These are phyloP conservation scores for Saturnia pavonia DNA, from an alignment of 2,888 invertebrate genomes.

Conservation along the genomic window DNA sequence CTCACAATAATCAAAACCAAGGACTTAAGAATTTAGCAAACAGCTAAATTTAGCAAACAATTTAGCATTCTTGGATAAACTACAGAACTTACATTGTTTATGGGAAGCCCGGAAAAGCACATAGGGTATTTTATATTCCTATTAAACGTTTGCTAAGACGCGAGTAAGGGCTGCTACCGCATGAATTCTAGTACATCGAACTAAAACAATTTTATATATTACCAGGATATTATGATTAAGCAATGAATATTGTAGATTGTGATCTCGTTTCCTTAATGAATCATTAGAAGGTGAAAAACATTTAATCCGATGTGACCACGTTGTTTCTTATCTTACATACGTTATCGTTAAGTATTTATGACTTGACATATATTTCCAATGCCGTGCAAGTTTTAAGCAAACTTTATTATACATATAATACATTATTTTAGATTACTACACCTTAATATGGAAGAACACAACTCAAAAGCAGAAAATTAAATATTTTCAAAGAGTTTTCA, in stretches of 20 bases:
- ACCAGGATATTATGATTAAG: neutral
- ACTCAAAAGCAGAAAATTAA: neutral
- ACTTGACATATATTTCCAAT: conserved; percentile 11
- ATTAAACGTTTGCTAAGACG: neutral
- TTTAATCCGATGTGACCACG: conserved; percentile 10
- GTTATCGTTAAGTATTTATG: conserved; percentile 14
- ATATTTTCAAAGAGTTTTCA: neutral
- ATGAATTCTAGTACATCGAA: neutral
- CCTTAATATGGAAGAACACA: neutral
- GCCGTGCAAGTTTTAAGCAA: neutral
- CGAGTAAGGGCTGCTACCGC: neutral
- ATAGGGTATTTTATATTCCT: neutral
- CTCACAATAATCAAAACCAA: neutral
- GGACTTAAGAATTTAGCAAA: neutral
- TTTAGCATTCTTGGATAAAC: neutral
- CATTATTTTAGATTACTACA: neutral
- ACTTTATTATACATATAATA: neutral
- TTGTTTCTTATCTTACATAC: conserved; percentile 9
- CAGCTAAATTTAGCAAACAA: too few species aligned
- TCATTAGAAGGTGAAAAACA: conserved; percentile 11
- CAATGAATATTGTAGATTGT: conserved; percentile 5
- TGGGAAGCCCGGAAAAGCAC: neutral
- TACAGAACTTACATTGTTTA: neutral
- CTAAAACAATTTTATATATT: neutral
- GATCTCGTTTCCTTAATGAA: conserved; percentile 13